Conservation (phyloP, 2,797 vertebrate genomes). For the Synanceia verrucosa region DNA sequence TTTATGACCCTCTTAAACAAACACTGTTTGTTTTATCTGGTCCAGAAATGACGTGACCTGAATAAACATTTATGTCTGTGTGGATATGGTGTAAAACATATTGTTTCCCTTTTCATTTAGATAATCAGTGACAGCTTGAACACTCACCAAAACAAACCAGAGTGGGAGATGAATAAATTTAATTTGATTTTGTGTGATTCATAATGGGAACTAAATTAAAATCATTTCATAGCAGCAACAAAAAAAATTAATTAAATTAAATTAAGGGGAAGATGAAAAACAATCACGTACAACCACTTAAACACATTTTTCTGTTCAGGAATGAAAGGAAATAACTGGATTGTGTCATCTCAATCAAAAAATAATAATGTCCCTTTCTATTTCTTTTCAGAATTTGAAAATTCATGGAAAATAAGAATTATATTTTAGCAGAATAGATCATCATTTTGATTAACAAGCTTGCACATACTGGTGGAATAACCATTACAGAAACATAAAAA, state of each 20-base stretch:
- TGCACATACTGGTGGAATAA: too few species aligned
- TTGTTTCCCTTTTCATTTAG: conserved; percentile 14
- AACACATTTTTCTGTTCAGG: too few species aligned
- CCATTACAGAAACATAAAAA: too few species aligned
- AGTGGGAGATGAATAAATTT: neutral
- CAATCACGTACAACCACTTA: too few species aligned
- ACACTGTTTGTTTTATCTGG: conserved; percentile 1
- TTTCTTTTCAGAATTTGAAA: too few species aligned
- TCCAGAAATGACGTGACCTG: conserved; percentile 23
- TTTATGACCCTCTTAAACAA: conserved; percentile 41
- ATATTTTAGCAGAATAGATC: too few species aligned
- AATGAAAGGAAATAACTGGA: too few species aligned
- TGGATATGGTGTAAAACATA: neutral
- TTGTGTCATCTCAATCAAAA: too few species aligned
- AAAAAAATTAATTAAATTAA: neutral
- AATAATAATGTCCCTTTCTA: too few species aligned
- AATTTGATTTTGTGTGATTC: neutral
- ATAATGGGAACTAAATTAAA: neutral
- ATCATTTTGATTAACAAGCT: too few species aligned
- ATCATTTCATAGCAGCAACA: neutral
- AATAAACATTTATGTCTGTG: conserved; percentile 37
- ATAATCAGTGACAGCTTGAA: conserved; percentile 3
- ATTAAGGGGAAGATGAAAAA: neutral
- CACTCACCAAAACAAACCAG: neutral
- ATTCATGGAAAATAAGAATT: too few species aligned